Evolutionary conservation across 1,140 invertebrate species (phyloP), one percentile per base, ranked within the genome.

Genomic region (Drepana arcuata): DNA sequence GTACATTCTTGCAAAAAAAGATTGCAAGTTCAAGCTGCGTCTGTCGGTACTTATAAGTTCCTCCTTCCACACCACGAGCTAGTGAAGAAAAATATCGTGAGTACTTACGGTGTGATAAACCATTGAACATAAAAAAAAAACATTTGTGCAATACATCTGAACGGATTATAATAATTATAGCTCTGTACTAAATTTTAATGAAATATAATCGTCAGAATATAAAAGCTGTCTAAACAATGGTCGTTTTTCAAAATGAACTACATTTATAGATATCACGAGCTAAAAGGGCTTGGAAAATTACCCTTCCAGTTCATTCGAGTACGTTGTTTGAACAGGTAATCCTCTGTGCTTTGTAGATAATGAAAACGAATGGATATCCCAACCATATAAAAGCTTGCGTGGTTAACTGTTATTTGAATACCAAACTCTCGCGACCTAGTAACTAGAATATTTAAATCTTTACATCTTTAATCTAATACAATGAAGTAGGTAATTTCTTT

Each of bases 311-410:
- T 21, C 18, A n/a, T 9, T 21, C 18, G 18, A 21, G 18, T 21
- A 21, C 18, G 4, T 21, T 21, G 15, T 32, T 32, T 32, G 7
- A 7, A 28, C 10, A 15, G 6, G 34, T 38, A 33, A 21, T 16
- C 18, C n/a, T n/a, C 38, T 31, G 10, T 31, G 24, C 12, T 15
- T 34, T 24, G 36, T 35, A 28, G 30, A 46, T 46, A 50, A 55
- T 50, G 40, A 34, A 41, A 43, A 51, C 48, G 16, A 35, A 48
- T 48, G 41, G 18, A 11, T 37, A n/a, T n/a, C n/a, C n/a, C n/a
- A n/a, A n/a, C n/a, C n/a, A n/a, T n/a, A n/a, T n/a, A n/a, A n/a
- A n/a, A 23, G 28, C 31, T 25, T 32, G 21, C 16, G 29, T 13
- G n/a, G 13, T 37, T n/a, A 16, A 14, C 30, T 21, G 4, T 4